These are phyloP conservation scores for Gymnosoma rotundatum DNA, from an alignment of 2,888 invertebrate genomes.

Conservation along the genomic window DNA sequence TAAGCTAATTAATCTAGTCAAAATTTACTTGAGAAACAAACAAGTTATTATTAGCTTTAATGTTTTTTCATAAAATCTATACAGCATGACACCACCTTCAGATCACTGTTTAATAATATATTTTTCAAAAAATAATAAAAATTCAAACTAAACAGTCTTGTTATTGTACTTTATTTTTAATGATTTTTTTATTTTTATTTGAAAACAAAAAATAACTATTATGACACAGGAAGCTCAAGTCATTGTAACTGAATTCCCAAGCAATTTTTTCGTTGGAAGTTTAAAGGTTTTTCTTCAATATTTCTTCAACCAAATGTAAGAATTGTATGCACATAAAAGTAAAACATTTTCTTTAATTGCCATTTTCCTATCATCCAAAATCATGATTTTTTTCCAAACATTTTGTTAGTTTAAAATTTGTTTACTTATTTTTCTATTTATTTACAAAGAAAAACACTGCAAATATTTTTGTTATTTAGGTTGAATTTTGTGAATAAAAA, in stretches of 20 bases:
- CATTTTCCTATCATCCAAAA: slow-evolving; percentile 76
- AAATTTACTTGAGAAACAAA: no score
- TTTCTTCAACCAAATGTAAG: slow-evolving; percentile 1
- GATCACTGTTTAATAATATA: background rate
- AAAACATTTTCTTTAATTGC: slow-evolving; percentile 81
- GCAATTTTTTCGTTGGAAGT: no score
- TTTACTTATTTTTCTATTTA: slow-evolving; percentile 23
- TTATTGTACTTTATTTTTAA: background rate
- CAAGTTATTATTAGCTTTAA: background rate
- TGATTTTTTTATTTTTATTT: background rate
- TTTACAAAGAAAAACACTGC: background rate
- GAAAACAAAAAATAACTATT: background rate
- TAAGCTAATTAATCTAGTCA: no score
- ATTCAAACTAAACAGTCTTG: background rate
- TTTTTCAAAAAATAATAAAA: background rate
- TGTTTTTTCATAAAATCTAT: background rate
- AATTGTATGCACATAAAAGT: background rate
- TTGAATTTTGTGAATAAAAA: background rate
- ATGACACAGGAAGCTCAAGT: no score
- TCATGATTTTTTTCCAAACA: slow-evolving; percentile 39
- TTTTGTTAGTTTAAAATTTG: background rate
- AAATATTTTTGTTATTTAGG: slow-evolving; percentile 43
- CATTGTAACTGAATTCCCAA: no score
- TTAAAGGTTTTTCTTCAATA: background rate
- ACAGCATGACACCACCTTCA: slow-evolving; percentile 1